Evolutionary conservation across 2,797 vertebrate genomes (phyloP).

Genomic region (Cossypha polioptera): DNA sequence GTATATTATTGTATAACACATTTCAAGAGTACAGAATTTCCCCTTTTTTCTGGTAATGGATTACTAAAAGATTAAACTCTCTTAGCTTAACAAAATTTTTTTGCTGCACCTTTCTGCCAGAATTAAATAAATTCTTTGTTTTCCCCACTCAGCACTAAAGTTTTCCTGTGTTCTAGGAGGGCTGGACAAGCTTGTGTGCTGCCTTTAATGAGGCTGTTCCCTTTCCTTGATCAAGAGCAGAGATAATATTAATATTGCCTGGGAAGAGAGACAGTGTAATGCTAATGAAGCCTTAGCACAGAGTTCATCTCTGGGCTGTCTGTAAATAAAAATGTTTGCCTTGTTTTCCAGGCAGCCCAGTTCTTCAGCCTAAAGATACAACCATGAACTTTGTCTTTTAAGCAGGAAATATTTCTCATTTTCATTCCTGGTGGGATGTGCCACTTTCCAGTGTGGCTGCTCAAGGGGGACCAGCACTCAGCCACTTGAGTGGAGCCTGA

Average conservation of each 20-base stretch:
- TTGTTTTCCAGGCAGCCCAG: not conserved
- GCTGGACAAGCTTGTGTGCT: not conserved
- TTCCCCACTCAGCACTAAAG: not conserved
- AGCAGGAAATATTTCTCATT: not conserved
- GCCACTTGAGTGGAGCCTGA: not conserved
- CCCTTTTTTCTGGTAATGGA: not conserved
- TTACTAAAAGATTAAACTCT: not conserved
- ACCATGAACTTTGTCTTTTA: not conserved
- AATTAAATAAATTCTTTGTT: not conserved
- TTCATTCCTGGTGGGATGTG: not conserved
- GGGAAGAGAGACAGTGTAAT: not conserved
- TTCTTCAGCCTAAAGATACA: not conserved
- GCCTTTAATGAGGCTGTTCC: not conserved
- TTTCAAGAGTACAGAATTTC: not conserved
- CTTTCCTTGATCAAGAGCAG: not conserved
- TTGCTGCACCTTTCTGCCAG: not conserved
- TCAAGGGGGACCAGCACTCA: rapidly evolving
- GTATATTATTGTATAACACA: not conserved
- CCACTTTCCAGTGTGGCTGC: not conserved
- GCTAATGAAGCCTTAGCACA: not conserved
- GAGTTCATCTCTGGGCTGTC: not conserved
- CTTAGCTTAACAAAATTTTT: not conserved
- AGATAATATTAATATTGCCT: not conserved
- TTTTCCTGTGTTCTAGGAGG: not conserved
- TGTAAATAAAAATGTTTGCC: not conserved